These are phyloP conservation scores for Enteromius trimaculatus DNA, from an alignment of 2,797 vertebrate species.

Conservation along the genomic window DNA sequence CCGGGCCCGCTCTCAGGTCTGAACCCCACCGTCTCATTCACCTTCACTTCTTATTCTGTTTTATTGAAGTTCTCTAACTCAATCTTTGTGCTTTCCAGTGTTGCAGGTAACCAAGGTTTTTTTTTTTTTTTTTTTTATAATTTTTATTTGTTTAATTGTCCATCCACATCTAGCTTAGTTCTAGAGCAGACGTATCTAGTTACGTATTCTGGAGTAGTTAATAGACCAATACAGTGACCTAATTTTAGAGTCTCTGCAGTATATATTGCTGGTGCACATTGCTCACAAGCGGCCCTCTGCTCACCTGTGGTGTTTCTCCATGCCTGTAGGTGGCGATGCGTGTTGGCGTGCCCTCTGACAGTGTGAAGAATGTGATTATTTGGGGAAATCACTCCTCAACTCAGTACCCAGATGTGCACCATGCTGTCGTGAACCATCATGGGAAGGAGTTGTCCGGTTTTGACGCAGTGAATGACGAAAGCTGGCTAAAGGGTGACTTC, in stretches of 20 bases:
- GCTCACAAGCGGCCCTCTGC: neutral
- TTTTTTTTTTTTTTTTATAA: neutral
- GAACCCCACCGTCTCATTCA: neutral
- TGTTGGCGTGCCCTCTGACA: conserved; percentile 83
- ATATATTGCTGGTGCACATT: neutral
- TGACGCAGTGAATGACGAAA: conserved; percentile 90
- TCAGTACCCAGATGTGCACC: conserved; percentile 94
- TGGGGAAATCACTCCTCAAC: conserved; percentile 98
- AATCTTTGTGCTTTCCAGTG: conserved; percentile 12
- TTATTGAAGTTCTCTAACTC: conserved; percentile 9
- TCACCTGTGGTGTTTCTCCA: neutral
- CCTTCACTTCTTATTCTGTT: conserved; percentile 1
- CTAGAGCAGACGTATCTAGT: neutral
- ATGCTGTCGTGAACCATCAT: conserved; percentile 84
- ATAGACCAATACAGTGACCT: neutral
- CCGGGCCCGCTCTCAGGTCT: conserved; percentile 92
- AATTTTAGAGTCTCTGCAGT: neutral
- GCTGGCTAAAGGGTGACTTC: conserved; percentile 93
- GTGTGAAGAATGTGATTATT: conserved; percentile 94
- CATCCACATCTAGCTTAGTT: neutral
- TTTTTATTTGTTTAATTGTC: neutral
- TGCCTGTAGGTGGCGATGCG: conserved; percentile 86
- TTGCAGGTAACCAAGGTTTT: conserved; percentile 12
- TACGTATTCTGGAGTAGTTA: neutral
- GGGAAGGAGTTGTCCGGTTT: conserved; percentile 86